These are phyloP conservation scores for Plebejus melissa DNA, from an alignment of 2,888 invertebrate genomes.

Conservation along the genomic window DNA sequence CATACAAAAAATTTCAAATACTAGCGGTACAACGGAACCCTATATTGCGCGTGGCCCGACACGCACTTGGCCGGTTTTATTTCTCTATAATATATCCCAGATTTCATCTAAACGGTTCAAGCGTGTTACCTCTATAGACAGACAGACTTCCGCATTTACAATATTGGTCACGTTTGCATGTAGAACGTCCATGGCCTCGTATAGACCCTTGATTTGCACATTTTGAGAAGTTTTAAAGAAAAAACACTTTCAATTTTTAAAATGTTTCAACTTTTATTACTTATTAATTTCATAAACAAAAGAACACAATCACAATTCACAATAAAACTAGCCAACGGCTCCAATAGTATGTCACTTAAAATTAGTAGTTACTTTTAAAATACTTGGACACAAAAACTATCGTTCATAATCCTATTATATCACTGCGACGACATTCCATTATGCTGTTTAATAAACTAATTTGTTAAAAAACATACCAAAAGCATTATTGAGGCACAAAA, in stretches of 20 bases:
- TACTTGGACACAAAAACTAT: not conserved
- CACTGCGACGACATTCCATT: slow-evolving; percentile 8
- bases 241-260: not conserved
- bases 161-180: too few relatives aligned
- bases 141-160: too few relatives aligned
- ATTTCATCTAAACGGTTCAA: too few relatives aligned
- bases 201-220: not conserved
- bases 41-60: too few relatives aligned
- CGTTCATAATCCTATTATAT: slow-evolving; percentile 8
- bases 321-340: not conserved
- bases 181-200: too few relatives aligned
- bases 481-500: not conserved
- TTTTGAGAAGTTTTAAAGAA: not conserved
- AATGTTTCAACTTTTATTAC: not conserved
- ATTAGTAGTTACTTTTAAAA: slow-evolving; percentile 15
- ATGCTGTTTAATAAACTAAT: not conserved
- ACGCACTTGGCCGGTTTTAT: too few relatives aligned
- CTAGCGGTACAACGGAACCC: too few relatives aligned
- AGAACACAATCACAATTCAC: slow-evolving; percentile 9
- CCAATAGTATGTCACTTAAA: not conserved
- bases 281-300: not conserved
- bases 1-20: too few relatives aligned
- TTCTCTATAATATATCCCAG: too few relatives aligned
- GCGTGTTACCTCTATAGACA: too few relatives aligned
- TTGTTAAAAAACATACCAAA: slow-evolving; percentile 7